Evolutionary conservation across 2,113 vertebrate species (phyloP), one percentile per base, ranked within the genome.

Genomic region (Alces alces): DNA sequence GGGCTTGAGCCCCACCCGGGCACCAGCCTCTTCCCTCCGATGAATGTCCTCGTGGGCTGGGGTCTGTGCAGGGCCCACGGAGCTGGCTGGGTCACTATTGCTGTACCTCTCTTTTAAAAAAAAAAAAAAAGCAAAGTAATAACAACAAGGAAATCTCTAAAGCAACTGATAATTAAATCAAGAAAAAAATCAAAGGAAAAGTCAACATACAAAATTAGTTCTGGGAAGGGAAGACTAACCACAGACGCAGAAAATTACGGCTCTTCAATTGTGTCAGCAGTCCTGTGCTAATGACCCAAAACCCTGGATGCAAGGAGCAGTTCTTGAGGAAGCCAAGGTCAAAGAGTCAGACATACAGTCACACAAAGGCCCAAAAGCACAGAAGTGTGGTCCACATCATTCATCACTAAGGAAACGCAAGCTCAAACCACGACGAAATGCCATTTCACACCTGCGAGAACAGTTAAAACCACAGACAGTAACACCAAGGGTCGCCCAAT

Each of bases 21-120:
- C 52, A 1, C n/a, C 80, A 57, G 80, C 52, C 82, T 52, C 52
- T 36, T 52, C 52, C 21, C 23, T 39, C 52, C 1, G 13, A 39
- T 8, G 2, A 9, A 6, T 0, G 23, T 28, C 52, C n/a, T 2
- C 2, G n/a, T 0, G n/a, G 52, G 13, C 25, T 17, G 82, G 23
- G 54, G 23, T 39, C 54, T 39, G 19, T 1, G 3, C 9, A 10
- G 17, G 17, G 30, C 47, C 10, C 45, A 2, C 0, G 11, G 17
- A 7, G 45, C 30, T 47, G 14, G 30, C 79, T 7, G 47, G 17
- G 30, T 23, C 79, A 19, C 10, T 4, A 13, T 2, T 23, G 30
- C 21, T 3, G 2, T 19, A 80, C 28, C 9, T 23, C 6, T n/a
- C 15, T 33, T 50, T 17, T 28, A 45, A 15, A 2, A 28, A 28